Percentiles rank a stretch among this genome's conserved stretches.
Conservation (phyloP, 2,797 vertebrate genomes). For the Poeciliopsis gracilis region DNA sequence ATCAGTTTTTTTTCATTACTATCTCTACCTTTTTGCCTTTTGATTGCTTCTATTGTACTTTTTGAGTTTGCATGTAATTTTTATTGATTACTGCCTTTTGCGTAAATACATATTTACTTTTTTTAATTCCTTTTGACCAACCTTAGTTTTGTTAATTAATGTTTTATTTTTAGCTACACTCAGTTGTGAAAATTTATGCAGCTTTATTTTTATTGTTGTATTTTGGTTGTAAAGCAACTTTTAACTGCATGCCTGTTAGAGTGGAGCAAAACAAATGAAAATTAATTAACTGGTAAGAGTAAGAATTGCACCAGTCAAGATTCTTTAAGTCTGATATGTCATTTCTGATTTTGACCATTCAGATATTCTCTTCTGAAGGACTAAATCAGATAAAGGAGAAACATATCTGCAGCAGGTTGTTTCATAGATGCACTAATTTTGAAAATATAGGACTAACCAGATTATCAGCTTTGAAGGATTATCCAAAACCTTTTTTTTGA, state of each 20-base stretch:
- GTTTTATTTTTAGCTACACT: not conserved
- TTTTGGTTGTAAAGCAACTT: not conserved
- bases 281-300: not conserved
- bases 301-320: not conserved
- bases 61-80: not conserved
- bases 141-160: not conserved
- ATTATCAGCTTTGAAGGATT: not conserved
- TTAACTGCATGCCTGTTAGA: not conserved
- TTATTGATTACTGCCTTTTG: not conserved
- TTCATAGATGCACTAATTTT: not conserved
- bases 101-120: not conserved
- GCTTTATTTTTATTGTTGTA: not conserved
- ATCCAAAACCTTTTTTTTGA: not conserved
- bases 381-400: not conserved
- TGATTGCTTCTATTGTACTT: not conserved
- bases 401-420: not conserved
- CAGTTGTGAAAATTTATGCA: not conserved
- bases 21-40: not conserved
- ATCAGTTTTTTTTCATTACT: not conserved
- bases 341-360: not conserved
- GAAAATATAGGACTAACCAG: not conserved
- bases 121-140: not conserved
- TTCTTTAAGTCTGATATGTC: not conserved
- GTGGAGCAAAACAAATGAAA: not conserved
- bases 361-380: not conserved